phyloP scores from a whole-genome alignment of 1,140 invertebrate species.

The Pseudoatta argentina region DNA sequence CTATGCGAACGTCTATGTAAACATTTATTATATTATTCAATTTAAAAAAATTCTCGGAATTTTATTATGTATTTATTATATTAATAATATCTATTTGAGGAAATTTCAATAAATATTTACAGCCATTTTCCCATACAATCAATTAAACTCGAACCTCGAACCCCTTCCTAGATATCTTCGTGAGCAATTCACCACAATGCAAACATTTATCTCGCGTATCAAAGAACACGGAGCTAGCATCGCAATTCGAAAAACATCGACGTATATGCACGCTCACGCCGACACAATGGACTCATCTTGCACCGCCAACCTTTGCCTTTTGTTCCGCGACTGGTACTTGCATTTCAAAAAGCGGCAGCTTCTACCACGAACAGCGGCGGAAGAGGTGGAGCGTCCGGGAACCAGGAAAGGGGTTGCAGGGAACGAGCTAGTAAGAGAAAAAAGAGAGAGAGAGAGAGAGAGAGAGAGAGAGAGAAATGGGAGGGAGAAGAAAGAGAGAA shows the following conservation, averaged over 20 bases:
- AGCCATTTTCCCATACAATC: neutral
- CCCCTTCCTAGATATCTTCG: neutral
- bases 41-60: neutral
- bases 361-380: conserved; percentile 62
- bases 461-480: neutral
- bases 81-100: neutral
- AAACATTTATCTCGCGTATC: conserved; percentile 48
- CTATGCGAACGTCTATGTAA: neutral
- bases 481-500: neutral
- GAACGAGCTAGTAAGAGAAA: neutral
- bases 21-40: neutral
- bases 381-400: conserved; percentile 26
- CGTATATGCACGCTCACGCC: conserved; percentile 32
- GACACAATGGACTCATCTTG: conserved; percentile 71
- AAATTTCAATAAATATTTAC: neutral
- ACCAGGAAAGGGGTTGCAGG: neutral
- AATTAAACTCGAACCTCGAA: neutral
- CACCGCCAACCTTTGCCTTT: conserved; percentile 70
- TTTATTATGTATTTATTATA: neutral
- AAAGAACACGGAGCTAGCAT: conserved; percentile 35
- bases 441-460: neutral
- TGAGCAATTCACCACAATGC: conserved; percentile 16
- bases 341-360: conserved; percentile 69
- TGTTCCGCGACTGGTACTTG: conserved; percentile 66
- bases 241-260: conserved; percentile 60